These are phyloP conservation scores for Corythaeola cristata DNA, from an alignment of 2,113 vertebrate species.

Conservation along the genomic window DNA sequence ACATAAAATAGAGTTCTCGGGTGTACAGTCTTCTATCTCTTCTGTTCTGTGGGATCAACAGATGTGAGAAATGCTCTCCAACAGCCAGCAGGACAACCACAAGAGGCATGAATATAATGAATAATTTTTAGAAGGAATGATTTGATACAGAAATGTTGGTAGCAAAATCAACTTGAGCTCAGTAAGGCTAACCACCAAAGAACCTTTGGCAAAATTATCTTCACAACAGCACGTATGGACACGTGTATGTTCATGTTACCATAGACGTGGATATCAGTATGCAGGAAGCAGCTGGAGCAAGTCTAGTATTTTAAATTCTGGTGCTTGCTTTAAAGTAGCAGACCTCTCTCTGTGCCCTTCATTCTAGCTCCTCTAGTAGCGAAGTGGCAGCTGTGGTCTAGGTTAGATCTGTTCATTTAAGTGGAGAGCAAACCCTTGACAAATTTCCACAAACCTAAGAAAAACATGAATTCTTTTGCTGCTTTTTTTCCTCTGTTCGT, in stretches of 20 bases:
- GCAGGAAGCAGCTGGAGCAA: background rate
- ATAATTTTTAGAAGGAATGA: background rate
- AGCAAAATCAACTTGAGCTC: background rate
- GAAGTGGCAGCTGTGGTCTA: background rate
- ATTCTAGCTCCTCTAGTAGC: background rate
- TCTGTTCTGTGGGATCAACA: background rate
- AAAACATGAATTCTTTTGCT: background rate
- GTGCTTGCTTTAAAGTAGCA: background rate
- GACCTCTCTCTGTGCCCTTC: background rate
- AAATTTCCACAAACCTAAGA: background rate
- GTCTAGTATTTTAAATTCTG: background rate
- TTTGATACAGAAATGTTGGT: background rate
- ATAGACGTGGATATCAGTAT: background rate
- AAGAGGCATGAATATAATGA: background rate
- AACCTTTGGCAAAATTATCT: background rate
- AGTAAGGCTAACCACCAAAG: background rate
- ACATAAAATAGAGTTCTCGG: background rate
- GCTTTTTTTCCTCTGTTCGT: accelerated
- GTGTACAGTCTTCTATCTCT: background rate
- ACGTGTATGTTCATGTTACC: background rate
- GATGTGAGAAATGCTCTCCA: background rate
- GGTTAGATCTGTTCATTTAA: background rate
- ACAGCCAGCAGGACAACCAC: background rate
- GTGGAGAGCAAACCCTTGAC: background rate
- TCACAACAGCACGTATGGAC: background rate